Conservation (phyloP, 64 coral and sea anemone species). For the Porites lutea region DNA sequence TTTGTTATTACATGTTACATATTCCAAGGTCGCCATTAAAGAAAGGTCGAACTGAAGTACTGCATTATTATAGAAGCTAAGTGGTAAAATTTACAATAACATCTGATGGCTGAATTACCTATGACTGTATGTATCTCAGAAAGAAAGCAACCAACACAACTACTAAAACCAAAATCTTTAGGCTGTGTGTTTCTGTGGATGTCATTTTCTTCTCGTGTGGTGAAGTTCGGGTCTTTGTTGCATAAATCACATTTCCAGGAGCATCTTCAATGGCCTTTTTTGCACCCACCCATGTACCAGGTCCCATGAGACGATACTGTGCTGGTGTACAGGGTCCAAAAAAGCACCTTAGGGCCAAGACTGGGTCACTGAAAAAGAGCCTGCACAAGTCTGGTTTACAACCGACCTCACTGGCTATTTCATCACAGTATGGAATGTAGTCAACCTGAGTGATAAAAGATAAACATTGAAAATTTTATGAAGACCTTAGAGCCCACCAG, state of each 20-base stretch:
- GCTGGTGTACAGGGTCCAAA: conserved; percentile 89
- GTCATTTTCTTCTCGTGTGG: not conserved
- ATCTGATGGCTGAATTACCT: too few relatives aligned
- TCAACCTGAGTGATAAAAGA: conserved; percentile 56
- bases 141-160: conserved; percentile 25
- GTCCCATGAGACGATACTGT: conserved; percentile 92
- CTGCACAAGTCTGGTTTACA: conserved; percentile 77
- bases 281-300: conserved; percentile 87
- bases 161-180: conserved; percentile 26
- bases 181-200: not conserved
- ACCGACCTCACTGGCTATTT: conserved; percentile 82
- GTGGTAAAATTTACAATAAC: too few relatives aligned
- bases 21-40: too few relatives aligned
- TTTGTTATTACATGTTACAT: too few relatives aligned
- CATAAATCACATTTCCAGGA: conserved; percentile 61
- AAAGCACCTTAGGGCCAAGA: conserved; percentile 66
- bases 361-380: conserved; percentile 77
- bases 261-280: conserved; percentile 78
- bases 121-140: too few relatives aligned
- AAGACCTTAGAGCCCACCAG: too few relatives aligned
- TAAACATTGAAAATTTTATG: not conserved
- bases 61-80: too few relatives aligned
- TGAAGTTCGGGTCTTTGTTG: conserved; percentile 73
- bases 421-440: conserved; percentile 79
- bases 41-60: too few relatives aligned